These are phyloP conservation scores for Pseudocheirus occidentalis DNA, from an alignment of 2,797 vertebrate species.

Conservation along the genomic window DNA sequence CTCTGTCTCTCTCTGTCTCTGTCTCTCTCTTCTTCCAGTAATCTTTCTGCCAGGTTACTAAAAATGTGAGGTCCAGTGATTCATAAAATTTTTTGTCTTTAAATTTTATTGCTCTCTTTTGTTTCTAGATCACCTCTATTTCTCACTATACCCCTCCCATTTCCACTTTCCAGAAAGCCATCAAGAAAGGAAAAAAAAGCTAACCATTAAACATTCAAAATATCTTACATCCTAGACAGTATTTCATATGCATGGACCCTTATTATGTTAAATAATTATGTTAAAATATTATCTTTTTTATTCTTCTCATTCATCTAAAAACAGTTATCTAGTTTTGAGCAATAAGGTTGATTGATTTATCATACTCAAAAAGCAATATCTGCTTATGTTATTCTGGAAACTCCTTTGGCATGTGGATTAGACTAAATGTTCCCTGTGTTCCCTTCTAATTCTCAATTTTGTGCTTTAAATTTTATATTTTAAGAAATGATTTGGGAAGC, in stretches of 20 bases:
- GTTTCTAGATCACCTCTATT: not conserved
- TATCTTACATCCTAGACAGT: not conserved
- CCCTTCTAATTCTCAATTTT: not conserved
- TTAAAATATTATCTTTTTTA: not conserved
- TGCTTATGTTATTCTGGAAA: not conserved
- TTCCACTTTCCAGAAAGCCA: not conserved
- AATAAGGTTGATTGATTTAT: not conserved
- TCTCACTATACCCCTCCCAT: not conserved
- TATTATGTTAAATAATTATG: no score
- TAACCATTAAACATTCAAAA: not conserved
- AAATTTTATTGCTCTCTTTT: not conserved
- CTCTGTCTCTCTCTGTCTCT: no score
- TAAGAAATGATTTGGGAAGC: not conserved
- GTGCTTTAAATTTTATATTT: not conserved
- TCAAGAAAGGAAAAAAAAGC: not conserved
- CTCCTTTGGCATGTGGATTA: not conserved
- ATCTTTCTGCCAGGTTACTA: not conserved
- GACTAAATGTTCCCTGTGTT: not conserved
- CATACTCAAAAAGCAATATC: not conserved
- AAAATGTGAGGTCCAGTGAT: not conserved
- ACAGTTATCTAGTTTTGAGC: not conserved
- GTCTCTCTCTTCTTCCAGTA: not conserved
- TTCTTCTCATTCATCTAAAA: not conserved
- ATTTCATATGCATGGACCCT: not conserved
- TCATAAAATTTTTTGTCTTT: not conserved